Conservation (phyloP, 2,113 vertebrate genomes). For the Zosterops lateralis region DNA sequence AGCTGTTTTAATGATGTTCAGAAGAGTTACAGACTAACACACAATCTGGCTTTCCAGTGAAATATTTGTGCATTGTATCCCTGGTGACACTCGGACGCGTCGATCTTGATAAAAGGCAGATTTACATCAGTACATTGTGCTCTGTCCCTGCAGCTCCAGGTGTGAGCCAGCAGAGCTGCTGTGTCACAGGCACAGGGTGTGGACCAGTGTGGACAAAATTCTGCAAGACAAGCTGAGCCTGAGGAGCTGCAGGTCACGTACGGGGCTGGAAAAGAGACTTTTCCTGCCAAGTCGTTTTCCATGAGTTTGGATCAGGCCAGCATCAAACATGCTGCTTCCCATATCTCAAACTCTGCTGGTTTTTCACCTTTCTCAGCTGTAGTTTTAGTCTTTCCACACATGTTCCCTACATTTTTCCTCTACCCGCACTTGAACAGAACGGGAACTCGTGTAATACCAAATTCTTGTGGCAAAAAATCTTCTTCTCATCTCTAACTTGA, state of each 20-base stretch:
- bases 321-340: neutral
- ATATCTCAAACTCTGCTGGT: fast-evolving
- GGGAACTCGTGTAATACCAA: neutral
- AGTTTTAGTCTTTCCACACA: neutral
- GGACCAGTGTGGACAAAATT: neutral
- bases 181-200: fast-evolving
- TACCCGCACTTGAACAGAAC: fast-evolving
- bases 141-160: neutral
- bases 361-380: neutral
- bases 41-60: neutral
- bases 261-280: neutral
- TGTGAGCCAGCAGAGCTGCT: neutral
- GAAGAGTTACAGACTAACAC: neutral
- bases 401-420: neutral
- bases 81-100: fast-evolving
- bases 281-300: neutral
- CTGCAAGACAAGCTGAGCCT: neutral
- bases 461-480: neutral
- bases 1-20: neutral
- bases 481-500: neutral
- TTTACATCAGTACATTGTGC: fast-evolving
- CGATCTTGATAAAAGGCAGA: neutral
- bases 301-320: neutral
- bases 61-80: fast-evolving
- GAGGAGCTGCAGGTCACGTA: neutral